Base-by-base conservation (phyloP, 2,888 invertebrate genomes). In the Dromius quadrimaculatus region DNA sequence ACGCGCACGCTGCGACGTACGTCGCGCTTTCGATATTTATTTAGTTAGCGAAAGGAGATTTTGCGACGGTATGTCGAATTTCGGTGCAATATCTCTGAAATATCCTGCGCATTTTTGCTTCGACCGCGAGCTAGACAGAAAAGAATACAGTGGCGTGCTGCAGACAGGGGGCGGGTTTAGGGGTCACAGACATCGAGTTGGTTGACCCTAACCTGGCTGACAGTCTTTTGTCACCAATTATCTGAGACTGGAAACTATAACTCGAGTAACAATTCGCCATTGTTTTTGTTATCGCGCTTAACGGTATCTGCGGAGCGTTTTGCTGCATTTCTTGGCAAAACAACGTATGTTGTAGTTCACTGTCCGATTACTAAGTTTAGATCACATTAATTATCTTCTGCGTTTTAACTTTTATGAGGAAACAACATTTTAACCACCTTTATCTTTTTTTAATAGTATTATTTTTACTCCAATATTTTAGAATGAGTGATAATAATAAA, bases 1-100 rank as follows among this genome's bases (percentile, higher is more conserved):
- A 73, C 75, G 73, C 71, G 63, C 68, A 68, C 72, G 73, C 76
- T 74, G 61, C 74, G 76, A 78, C 75, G 68, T 77, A 76, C 78
- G 79, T 75, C 66, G 45, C 47, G 57, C 57, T 17, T n/a, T 15
- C 19, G 4, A 41, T 15, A 22, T 22, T 41, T 28, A 9, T 45
- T 9, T 4, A 32, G 61, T 47, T n/a, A 13, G 70, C 13, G 62
- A 13, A 6, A 5, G 15, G 3, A 36, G 22, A 22, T 20, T n/a
- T 38, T 23, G 54, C 13, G 38, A 32, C n/a, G 45, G 38, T 11
- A 61, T n/a, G 69, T 47, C 61, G 23, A 11, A 61, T 69, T n/a
- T 61, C 47, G 47, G 19, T 70, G 61, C 70, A 62, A 50, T 36
- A 54, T 59, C 28, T 70, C 23, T 66, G 38, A 47, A 59, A 69